Conservation (phyloP, 2,113 vertebrate species). For the Oxyruncus cristatus region DNA sequence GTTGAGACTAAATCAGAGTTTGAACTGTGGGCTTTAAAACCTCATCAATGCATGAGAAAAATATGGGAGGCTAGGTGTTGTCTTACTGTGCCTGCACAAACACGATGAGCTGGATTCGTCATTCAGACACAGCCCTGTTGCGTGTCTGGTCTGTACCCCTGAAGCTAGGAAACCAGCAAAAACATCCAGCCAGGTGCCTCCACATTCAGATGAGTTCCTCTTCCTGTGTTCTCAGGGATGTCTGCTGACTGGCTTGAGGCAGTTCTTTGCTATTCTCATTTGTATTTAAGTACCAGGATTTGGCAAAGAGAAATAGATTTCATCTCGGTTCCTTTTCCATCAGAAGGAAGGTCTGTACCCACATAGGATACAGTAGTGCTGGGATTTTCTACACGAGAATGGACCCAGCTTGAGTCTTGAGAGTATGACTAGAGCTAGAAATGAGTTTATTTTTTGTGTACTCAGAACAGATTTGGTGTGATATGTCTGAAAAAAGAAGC, state of each 20-base stretch:
- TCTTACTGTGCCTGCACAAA: background rate
- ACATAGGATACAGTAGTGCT: background rate
- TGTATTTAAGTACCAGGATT: background rate
- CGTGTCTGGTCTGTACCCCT: background rate
- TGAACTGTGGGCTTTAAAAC: background rate
- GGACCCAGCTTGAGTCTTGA: background rate
- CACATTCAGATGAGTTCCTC: background rate
- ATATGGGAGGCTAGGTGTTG: background rate
- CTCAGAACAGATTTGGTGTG: background rate
- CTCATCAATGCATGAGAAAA: background rate
- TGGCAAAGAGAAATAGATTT: background rate
- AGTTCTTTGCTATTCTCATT: constrained; percentile 38
- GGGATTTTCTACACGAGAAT: background rate
- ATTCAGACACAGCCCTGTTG: background rate
- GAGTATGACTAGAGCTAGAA: background rate
- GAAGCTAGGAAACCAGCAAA: constrained; percentile 18
- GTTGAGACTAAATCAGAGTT: background rate
- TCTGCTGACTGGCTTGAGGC: constrained; percentile 11
- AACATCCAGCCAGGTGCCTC: background rate
- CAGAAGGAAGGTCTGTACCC: background rate
- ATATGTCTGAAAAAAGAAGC: background rate
- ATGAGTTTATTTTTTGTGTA: background rate
- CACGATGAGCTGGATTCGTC: background rate
- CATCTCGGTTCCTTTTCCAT: background rate
- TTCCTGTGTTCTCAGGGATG: constrained; percentile 13